phyloP scores from a whole-genome alignment of 2,888 invertebrate genomes.

The Hydraecia micacea region DNA sequence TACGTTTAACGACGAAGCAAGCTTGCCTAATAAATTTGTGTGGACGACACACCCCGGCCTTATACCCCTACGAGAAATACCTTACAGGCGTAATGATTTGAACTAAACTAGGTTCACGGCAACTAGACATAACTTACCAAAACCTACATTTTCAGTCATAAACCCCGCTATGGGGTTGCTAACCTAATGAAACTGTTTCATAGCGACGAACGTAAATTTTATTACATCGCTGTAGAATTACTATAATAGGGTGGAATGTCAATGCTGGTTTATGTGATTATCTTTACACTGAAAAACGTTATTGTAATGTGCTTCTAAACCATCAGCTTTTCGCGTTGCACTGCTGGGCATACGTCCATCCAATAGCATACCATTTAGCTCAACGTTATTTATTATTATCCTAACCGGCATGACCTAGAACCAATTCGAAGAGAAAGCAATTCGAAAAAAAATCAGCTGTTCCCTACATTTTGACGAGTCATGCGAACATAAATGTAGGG shows the following conservation, averaged over 20 bases:
- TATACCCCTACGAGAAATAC: too few relatives aligned
- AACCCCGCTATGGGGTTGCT: conserved; percentile 44
- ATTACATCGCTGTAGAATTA: conserved; percentile 8
- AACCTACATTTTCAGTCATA: conserved; percentile 48
- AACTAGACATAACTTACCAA: conserved; percentile 7
- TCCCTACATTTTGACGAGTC: too few relatives aligned
- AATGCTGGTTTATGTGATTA: background rate
- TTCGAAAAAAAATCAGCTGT: too few relatives aligned
- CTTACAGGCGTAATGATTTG: background rate
- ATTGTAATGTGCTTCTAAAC: background rate
- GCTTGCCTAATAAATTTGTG: too few relatives aligned
- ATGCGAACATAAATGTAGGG: too few relatives aligned
- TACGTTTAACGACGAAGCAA: too few relatives aligned
- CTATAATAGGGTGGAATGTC: background rate
- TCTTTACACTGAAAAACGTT: background rate
- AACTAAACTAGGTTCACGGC: conserved; percentile 17
- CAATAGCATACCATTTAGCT: background rate
- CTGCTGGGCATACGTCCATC: background rate
- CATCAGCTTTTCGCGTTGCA: background rate
- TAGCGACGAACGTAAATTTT: conserved; percentile 30
- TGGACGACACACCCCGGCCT: background rate
- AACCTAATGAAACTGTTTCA: conserved; percentile 52
- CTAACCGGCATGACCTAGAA: too few relatives aligned
- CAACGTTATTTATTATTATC: background rate
- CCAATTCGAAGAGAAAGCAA: too few relatives aligned